These are phyloP conservation scores for Drosophila mettleri DNA, from an alignment of 2,888 invertebrate genomes.

Conservation along the genomic window DNA sequence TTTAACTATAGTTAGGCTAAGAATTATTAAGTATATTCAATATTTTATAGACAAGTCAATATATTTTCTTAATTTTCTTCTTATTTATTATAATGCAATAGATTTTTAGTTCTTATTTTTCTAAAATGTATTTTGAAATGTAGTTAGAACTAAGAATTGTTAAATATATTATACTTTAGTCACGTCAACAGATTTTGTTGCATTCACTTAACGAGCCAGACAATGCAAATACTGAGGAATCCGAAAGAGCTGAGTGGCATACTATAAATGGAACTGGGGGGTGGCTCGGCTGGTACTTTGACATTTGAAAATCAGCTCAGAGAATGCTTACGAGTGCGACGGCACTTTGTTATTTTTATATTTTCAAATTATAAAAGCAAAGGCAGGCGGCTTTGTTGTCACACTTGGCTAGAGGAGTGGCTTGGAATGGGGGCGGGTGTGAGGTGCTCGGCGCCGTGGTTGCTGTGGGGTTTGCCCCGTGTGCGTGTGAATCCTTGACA, in stretches of 20 bases:
- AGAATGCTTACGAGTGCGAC: slow-evolving; percentile 47
- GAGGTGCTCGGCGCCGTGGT: background rate
- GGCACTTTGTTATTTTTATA: slow-evolving; percentile 78
- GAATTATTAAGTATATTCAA: background rate
- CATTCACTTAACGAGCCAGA: slow-evolving; percentile 11
- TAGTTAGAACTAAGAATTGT: background rate
- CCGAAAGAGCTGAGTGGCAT: background rate
- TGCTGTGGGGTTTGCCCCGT: slow-evolving; percentile 29
- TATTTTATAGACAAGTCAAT: background rate
- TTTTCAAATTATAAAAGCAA: slow-evolving; percentile 80
- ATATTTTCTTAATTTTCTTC: background rate
- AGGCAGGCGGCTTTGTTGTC: slow-evolving; percentile 66
- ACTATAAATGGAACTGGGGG: slow-evolving; percentile 1
- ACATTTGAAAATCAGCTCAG: slow-evolving; percentile 66
- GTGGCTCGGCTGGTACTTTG: slow-evolving; percentile 58
- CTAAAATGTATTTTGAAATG: background rate
- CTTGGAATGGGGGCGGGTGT: background rate
- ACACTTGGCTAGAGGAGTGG: slow-evolving; percentile 17
- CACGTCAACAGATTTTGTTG: background rate
- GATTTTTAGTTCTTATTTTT: background rate
- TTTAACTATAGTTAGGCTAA: background rate
- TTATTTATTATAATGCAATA: background rate
- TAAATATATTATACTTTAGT: background rate
- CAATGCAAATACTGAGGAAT: slow-evolving; percentile 24
- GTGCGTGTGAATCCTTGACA: slow-evolving; percentile 80